Evolutionary conservation across 2,113 vertebrate genomes (phyloP).

Genomic region (Camelus dromedarius): DNA sequence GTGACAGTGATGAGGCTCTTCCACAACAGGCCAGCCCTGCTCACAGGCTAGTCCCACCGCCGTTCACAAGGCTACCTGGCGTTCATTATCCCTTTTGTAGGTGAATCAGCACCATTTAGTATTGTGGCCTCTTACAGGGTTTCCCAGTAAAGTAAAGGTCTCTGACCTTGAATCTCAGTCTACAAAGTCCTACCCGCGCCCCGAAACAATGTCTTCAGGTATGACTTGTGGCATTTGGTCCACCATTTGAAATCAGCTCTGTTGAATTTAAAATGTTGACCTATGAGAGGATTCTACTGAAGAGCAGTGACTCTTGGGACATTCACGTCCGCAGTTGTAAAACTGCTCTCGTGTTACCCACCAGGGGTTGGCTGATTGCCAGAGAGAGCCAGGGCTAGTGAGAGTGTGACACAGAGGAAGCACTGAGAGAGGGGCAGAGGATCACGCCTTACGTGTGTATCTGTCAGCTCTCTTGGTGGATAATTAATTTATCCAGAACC

Average conservation of each 20-base stretch:
- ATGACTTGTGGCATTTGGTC: neutral
- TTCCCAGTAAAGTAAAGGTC: neutral
- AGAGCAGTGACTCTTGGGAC: neutral
- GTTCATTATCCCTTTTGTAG: neutral
- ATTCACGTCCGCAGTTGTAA: fast-evolving
- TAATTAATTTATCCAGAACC: neutral
- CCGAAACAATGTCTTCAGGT: neutral
- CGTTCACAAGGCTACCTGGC: neutral
- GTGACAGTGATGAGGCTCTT: neutral
- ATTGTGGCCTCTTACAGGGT: neutral
- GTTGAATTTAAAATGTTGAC: neutral
- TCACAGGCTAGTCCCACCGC: neutral
- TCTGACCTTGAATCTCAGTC: neutral
- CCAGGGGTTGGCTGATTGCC: too few species aligned
- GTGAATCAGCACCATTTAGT: neutral
- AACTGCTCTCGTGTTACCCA: neutral
- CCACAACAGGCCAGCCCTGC: neutral
- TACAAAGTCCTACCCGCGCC: neutral
- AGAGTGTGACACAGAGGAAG: neutral
- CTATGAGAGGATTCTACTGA: neutral
- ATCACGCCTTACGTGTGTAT: neutral
- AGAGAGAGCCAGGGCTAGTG: neutral
- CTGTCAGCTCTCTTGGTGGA: neutral
- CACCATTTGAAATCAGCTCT: neutral
- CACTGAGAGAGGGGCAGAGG: neutral